Conservation (phyloP, 2,888 invertebrate genomes). For the Gryllus longicercus region DNA sequence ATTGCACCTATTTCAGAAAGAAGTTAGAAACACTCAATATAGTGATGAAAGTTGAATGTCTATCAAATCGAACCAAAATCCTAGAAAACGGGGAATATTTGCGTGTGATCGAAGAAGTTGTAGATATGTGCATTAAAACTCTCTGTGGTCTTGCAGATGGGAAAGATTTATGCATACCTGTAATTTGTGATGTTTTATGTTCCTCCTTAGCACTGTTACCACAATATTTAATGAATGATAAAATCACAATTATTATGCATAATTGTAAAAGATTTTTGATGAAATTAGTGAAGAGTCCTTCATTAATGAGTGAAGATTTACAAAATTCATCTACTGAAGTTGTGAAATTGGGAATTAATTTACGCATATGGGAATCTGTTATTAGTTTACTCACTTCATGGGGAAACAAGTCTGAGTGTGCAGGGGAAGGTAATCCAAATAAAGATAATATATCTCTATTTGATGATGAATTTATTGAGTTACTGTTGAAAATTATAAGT, state of each 20-base stretch:
- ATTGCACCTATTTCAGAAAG: neutral
- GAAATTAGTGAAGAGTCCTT: neutral
- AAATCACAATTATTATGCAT: neutral
- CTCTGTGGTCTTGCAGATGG: neutral
- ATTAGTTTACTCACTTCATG: neutral
- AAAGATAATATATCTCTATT: too few species aligned
- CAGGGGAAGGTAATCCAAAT: neutral
- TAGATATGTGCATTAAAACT: neutral
- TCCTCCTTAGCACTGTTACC: neutral
- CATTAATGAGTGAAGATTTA: neutral
- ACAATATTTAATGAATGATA: neutral
- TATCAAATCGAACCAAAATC: neutral
- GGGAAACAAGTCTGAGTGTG: neutral
- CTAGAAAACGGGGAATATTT: neutral
- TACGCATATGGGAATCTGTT: conserved; percentile 30
- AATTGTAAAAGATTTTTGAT: neutral
- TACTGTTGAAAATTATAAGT: neutral
- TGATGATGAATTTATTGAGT: neutral
- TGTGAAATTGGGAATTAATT: conserved; percentile 3
- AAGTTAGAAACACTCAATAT: neutral
- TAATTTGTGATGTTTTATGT: neutral
- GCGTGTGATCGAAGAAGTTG: neutral
- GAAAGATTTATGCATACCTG: neutral
- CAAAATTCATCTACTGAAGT: neutral
- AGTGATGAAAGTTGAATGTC: neutral